These are phyloP conservation scores for Amazona finschi DNA, from an alignment of 2,797 vertebrate species.

Conservation along the genomic window DNA sequence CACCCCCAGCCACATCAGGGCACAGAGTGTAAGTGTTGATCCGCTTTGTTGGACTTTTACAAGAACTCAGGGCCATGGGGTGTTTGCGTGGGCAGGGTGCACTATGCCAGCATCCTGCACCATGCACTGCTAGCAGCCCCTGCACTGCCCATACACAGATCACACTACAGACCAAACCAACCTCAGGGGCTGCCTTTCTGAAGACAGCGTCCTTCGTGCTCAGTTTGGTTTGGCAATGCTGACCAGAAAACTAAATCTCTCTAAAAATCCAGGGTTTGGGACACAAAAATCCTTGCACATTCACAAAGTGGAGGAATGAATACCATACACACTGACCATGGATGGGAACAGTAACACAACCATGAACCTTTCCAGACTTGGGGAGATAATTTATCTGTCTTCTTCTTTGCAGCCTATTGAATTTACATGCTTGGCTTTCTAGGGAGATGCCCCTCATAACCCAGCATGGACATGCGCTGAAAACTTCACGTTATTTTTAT, in stretches of 20 bases:
- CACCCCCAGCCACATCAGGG: rapidly evolving
- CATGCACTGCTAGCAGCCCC: not conserved
- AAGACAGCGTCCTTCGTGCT: rapidly evolving
- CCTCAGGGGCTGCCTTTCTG: not conserved
- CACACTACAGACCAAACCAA: rapidly evolving
- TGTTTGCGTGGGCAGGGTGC: not conserved
- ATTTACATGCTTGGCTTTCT: not conserved
- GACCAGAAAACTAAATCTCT: not conserved
- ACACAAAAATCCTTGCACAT: not conserved
- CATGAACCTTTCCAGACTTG: not conserved
- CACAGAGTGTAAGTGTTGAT: no score
- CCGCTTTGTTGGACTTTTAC: rapidly evolving
- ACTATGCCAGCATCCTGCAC: not conserved
- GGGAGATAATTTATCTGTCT: not conserved
- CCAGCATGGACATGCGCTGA: not conserved
- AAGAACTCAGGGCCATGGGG: rapidly evolving
- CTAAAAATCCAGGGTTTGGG: not conserved
- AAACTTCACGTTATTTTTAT: not conserved
- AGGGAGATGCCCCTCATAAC: not conserved
- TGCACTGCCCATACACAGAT: rapidly evolving
- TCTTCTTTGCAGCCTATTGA: not conserved
- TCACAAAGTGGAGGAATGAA: not conserved
- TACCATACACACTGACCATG: rapidly evolving
- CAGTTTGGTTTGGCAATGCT: not conserved
- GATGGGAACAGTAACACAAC: not conserved